Evolutionary conservation across 2,888 invertebrate species (phyloP), one percentile per base, ranked within the genome.

Genomic region (Neoitamus cyanurus): DNA sequence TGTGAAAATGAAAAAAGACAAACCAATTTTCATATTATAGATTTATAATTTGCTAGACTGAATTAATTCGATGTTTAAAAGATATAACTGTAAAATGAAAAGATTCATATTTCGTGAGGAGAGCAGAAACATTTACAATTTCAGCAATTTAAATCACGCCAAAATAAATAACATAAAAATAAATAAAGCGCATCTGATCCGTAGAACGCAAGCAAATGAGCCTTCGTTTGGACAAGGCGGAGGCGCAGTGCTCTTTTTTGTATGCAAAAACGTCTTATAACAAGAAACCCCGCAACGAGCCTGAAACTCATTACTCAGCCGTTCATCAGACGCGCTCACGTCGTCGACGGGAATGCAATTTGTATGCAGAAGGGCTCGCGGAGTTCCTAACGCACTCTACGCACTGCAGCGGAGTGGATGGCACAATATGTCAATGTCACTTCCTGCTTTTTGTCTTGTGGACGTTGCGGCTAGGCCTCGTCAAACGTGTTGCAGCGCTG

Each of bases 391-490:
- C 78, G 78, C 78, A 78, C 78, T 78, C 13, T 78, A 78, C 78
- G 78, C 78, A 78, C 58, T n/a, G 78, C 6, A 48, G 31, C 46
- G 25, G 15, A 48, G 34, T 31, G 58, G 78, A 78, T 78, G 30
- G 48, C 78, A 42, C 48, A 78, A 78, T 78, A 78, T 78, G 78
- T 78, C 78, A 78, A 78, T 78, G 78, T 78, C 78, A 78, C 48
- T 78, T 78, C 78, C 78, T 78, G 78, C 78, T 78, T 78, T 78
- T 78, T 78, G 78, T 58, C 31, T 31, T 48, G 30, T 31, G 58
- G 31, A 34, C 48, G 58, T 37, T 15, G 48, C n/a, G 30, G 70
- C 34, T 48, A 58, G 28, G 46, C 15, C 78, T 78, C 78, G 78
- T 78, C 78, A 78, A 78, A 78, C 78, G 48, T 78, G 78, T 25